Conservation (phyloP, 2,113 vertebrate genomes). For the Perccottus glenii region DNA sequence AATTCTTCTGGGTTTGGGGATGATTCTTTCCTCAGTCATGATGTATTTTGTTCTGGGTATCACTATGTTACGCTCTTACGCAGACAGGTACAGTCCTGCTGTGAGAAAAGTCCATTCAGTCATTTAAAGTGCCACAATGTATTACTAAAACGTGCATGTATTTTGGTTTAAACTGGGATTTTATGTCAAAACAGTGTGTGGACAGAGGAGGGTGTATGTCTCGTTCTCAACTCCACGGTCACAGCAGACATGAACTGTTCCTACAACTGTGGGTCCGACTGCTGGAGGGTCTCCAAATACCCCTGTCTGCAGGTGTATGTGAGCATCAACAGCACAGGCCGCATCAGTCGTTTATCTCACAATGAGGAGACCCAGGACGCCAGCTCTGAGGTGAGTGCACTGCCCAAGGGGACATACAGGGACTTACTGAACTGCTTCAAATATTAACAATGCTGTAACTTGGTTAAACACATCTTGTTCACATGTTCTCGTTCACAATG, state of each 20-base stretch:
- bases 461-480: slow-evolving; percentile 11
- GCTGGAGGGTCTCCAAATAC: slow-evolving; percentile 90
- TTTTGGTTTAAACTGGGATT: slow-evolving; percentile 28
- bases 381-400: slow-evolving; percentile 87
- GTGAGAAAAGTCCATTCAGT: background rate
- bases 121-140: background rate
- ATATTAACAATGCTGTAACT: slow-evolving; percentile 55
- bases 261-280: slow-evolving; percentile 92
- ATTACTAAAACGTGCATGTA: background rate
- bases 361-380: slow-evolving; percentile 90
- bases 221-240: slow-evolving; percentile 88
- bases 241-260: slow-evolving; percentile 90
- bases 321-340: slow-evolving; percentile 89
- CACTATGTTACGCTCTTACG: slow-evolving; percentile 89
- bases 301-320: slow-evolving; percentile 96
- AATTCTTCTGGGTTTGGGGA: slow-evolving; percentile 89
- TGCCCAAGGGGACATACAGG: slow-evolving; percentile 50
- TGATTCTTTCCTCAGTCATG: slow-evolving; percentile 94
- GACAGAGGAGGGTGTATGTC: slow-evolving; percentile 91
- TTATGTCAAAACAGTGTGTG: slow-evolving; percentile 82
- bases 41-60: slow-evolving; percentile 96
- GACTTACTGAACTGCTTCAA: slow-evolving; percentile 54
- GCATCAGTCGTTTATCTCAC: slow-evolving; percentile 88
- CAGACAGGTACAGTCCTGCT: slow-evolving; percentile 83
- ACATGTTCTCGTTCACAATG: slow-evolving; percentile 23